phyloP scores from a whole-genome alignment of 2,113 vertebrate genomes.

The Saimiri boliviensis region DNA sequence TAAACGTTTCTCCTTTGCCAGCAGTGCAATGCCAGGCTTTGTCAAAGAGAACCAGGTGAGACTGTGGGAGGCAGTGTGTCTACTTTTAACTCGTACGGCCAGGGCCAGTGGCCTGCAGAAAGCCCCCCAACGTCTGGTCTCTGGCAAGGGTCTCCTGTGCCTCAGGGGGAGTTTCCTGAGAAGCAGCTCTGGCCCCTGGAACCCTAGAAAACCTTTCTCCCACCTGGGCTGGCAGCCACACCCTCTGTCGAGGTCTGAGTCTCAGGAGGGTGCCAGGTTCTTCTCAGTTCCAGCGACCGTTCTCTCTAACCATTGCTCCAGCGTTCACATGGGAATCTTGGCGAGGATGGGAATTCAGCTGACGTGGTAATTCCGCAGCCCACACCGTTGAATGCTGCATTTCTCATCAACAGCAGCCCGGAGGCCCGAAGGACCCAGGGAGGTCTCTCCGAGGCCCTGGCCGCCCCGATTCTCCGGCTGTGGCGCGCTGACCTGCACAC shows the following conservation, averaged over 20 bases:
- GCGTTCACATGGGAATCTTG: neutral
- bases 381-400: neutral
- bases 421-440: neutral
- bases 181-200: rapidly evolving
- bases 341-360: neutral
- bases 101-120: neutral
- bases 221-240: neutral
- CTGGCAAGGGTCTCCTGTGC: no score
- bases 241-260: neutral
- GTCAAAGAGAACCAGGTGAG: neutral
- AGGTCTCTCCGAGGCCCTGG: rapidly evolving
- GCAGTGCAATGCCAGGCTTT: neutral
- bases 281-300: neutral
- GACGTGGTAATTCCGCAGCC: neutral
- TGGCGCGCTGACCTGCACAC: no score
- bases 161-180: neutral
- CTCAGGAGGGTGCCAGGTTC: neutral
- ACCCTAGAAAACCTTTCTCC: neutral
- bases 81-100: neutral
- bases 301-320: neutral
- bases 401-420: neutral
- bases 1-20: rapidly evolving
- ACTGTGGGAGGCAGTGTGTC: rapidly evolving
- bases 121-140: neutral
- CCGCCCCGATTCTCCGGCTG: neutral